These are phyloP conservation scores for Stichopus chloronotus DNA, from an alignment of 35 echinoderm and acorn worm species.

Conservation along the genomic window DNA sequence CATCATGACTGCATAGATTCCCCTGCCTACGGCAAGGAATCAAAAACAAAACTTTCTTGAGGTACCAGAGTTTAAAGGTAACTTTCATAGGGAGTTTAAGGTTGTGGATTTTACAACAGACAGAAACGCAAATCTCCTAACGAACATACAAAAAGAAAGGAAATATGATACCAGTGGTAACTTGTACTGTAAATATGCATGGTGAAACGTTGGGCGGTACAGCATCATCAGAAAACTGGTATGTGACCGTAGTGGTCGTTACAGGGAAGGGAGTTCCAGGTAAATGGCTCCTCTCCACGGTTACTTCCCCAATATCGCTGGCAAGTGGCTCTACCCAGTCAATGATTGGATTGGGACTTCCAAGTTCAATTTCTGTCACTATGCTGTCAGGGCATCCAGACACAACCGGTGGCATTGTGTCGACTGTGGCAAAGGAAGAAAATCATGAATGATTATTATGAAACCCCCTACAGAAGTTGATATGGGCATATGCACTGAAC, in stretches of 20 bases:
- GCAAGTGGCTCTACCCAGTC: constrained; percentile 27
- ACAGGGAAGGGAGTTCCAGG: constrained; percentile 34
- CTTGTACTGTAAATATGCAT: constrained; percentile 19
- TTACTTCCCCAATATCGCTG: constrained; percentile 24
- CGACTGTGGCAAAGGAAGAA: background rate
- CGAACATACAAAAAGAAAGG: background rate
- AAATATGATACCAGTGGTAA: constrained; percentile 1
- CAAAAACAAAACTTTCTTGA: no score
- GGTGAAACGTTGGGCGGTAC: background rate
- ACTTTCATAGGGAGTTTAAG: no score
- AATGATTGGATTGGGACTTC: constrained; percentile 19
- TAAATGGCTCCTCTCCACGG: constrained; percentile 2
- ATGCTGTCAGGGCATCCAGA: constrained; percentile 22
- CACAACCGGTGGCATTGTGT: constrained; percentile 6
- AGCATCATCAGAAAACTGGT: constrained; percentile 42
- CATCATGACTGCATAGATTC: no score
- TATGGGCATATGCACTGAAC: no score
- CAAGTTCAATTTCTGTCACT: constrained; percentile 18
- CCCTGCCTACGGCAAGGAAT: no score
- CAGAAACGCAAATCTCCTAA: no score
- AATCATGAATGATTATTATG: no score
- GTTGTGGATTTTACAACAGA: no score
- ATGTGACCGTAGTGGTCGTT: constrained; percentile 14
- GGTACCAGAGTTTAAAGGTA: no score
- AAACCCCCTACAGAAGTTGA: no score